Evolutionary conservation across 2,888 invertebrate genomes (phyloP).

Genomic region (Entomobrya multifasciata): DNA sequence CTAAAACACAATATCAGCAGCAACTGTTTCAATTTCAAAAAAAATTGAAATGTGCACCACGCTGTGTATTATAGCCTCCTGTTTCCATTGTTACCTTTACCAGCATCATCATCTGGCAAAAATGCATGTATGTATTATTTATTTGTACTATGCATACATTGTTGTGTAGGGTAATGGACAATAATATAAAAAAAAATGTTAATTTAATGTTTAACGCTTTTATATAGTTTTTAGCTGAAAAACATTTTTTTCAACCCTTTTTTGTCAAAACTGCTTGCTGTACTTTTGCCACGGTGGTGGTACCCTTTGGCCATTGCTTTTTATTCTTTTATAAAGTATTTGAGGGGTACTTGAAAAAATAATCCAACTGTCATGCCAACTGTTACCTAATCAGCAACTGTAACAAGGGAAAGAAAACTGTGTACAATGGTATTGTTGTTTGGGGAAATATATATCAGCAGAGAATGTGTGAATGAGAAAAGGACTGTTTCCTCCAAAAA

Average conservation of each 20-base stretch:
- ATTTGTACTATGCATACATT: neutral
- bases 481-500: conserved; percentile 15
- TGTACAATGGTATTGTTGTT: neutral
- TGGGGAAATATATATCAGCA: neutral
- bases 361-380: conserved; percentile 74
- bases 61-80: conserved; percentile 23
- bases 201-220: too few species aligned
- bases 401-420: neutral
- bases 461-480: neutral
- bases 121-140: neutral
- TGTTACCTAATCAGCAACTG: conserved; percentile 70
- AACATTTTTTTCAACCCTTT: conserved; percentile 10
- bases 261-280: neutral
- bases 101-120: conserved; percentile 3
- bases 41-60: conserved; percentile 27
- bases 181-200: too few species aligned
- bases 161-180: conserved; percentile 64
- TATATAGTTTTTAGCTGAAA: conserved; percentile 1
- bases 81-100: conserved; percentile 17
- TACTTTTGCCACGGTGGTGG: neutral
- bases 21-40: neutral
- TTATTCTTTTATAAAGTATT: conserved; percentile 10
- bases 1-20: neutral
- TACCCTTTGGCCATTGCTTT: conserved; percentile 28
- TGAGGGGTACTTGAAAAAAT: conserved; percentile 34